Conservation (phyloP, 23 tunicate genomes). For the Diplosoma virens region DNA sequence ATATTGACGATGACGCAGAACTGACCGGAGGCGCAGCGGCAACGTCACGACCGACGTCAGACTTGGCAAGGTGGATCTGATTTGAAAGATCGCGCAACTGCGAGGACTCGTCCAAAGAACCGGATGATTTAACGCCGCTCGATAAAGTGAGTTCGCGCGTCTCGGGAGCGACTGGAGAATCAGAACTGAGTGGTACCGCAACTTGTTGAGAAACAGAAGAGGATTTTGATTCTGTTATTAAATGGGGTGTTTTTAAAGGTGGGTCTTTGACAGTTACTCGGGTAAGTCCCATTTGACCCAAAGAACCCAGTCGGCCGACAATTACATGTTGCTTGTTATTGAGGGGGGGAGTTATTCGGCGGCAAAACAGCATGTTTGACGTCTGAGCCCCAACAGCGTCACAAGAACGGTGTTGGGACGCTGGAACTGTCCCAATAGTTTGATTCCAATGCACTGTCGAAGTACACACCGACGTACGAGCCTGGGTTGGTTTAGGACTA, state of each 20-base stretch:
- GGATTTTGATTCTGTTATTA: too few species aligned
- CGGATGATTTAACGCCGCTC: too few species aligned
- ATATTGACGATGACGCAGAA: background rate
- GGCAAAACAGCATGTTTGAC: conserved; percentile 60
- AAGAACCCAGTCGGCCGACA: conserved; percentile 54
- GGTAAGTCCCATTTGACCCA: conserved; percentile 32
- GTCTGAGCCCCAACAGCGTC: conserved; percentile 55
- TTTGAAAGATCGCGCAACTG: conserved; percentile 7
- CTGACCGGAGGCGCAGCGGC: too few species aligned
- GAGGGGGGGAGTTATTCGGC: conserved; percentile 50
- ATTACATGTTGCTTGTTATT: conserved; percentile 50
- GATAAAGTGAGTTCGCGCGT: too few species aligned
- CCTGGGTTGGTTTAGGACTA: background rate
- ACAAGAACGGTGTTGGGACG: conserved; percentile 16
- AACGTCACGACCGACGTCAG: too few species aligned
- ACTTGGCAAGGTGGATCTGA: too few species aligned
- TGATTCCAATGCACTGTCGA: conserved; percentile 87
- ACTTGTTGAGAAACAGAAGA: too few species aligned
- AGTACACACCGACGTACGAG: background rate
- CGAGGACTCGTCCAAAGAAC: too few species aligned
- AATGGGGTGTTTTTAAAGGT: background rate
- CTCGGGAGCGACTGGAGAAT: too few species aligned
- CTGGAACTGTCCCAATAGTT: conserved; percentile 39
- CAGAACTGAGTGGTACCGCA: too few species aligned
- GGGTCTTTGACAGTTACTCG: conserved; percentile 3